These are phyloP conservation scores for Xerus rutilus DNA, from an alignment of 2,797 vertebrate species.

Conservation along the genomic window DNA sequence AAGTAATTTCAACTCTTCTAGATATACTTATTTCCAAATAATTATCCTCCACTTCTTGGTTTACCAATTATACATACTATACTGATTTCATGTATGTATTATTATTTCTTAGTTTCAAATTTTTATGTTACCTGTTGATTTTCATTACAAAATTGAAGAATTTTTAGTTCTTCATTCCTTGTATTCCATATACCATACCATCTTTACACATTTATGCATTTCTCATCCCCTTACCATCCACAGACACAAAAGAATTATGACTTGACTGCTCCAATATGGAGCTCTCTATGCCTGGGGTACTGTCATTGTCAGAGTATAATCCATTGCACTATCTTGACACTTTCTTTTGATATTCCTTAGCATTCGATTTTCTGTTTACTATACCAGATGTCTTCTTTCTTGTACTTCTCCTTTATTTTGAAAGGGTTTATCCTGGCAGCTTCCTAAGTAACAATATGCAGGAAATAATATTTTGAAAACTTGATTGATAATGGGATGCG, in stretches of 20 bases:
- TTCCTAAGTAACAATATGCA: conserved; percentile 37
- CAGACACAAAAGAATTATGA: neutral
- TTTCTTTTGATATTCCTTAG: neutral
- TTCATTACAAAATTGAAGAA: neutral
- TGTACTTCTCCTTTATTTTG: conserved; percentile 39
- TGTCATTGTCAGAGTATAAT: neutral
- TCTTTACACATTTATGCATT: neutral
- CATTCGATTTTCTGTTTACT: neutral
- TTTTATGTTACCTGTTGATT: neutral
- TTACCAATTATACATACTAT: neutral
- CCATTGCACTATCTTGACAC: neutral
- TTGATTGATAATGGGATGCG: neutral
- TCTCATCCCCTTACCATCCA: neutral
- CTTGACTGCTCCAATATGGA: neutral
- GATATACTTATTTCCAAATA: neutral
- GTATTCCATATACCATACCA: neutral
- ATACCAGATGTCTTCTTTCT: neutral
- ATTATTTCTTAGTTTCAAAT: neutral
- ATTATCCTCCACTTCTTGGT: neutral
- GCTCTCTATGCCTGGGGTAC: neutral
- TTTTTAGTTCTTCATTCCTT: neutral
- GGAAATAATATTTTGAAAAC: conserved; percentile 34
- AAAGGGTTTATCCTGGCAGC: neutral
- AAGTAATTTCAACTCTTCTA: neutral
- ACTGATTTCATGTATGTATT: neutral